These are phyloP conservation scores for Sebastes diaconus DNA, from an alignment of 2,797 vertebrate genomes.

Conservation along the genomic window DNA sequence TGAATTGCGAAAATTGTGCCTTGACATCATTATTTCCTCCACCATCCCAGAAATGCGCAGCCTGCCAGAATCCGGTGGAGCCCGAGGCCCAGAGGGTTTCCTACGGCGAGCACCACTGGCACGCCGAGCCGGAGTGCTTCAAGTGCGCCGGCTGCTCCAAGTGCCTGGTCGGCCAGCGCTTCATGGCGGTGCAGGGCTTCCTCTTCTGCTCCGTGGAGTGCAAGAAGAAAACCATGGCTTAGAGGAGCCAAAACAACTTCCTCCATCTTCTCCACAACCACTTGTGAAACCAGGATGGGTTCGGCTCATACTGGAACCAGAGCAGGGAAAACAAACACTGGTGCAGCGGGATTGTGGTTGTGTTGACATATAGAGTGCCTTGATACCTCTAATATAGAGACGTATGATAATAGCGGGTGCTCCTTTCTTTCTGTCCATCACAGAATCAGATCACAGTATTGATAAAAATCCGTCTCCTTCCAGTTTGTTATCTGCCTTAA, in stretches of 20 bases:
- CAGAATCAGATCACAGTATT: background rate
- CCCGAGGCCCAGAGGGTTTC: conserved; percentile 95
- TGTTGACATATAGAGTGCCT: background rate
- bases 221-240: conserved; percentile 88
- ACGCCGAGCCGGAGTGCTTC: conserved; percentile 90
- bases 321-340: conserved; percentile 26
- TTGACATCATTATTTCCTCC: background rate
- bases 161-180: conserved; percentile 92
- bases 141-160: conserved; percentile 93
- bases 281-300: conserved; percentile 22
- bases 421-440: background rate
- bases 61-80: conserved; percentile 90
- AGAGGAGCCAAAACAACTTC: background rate
- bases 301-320: background rate
- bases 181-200: conserved; percentile 91
- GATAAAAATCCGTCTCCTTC: background rate
- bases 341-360: background rate
- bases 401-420: background rate
- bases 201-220: conserved; percentile 95
- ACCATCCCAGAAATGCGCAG: conserved; percentile 85
- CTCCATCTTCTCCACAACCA: background rate
- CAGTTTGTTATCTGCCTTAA: conserved; percentile 3
- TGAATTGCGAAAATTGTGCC: background rate
- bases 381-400: background rate
- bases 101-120: conserved; percentile 95